Conservation (phyloP, 92 coral and sea anemone genomes). For the Porites divaricata region DNA sequence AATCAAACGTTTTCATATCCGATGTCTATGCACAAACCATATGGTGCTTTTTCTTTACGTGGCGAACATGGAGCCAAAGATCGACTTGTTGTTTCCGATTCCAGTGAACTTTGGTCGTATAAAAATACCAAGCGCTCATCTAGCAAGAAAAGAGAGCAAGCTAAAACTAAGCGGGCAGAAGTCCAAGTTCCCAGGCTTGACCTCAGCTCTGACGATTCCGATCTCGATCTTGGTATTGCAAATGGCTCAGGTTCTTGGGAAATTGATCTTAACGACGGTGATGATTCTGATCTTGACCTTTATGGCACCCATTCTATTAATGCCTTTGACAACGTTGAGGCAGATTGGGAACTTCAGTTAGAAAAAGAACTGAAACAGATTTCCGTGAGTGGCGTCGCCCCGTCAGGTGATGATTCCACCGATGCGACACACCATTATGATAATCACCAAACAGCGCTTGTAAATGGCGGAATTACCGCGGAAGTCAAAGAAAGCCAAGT, state of each 20-base stretch:
- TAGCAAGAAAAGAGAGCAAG: slow-evolving; percentile 22
- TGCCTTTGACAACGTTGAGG: slow-evolving; percentile 72
- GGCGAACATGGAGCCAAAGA: slow-evolving; percentile 8
- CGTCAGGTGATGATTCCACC: slow-evolving; percentile 9
- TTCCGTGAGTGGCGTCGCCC: slow-evolving; percentile 60
- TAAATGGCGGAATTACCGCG: background rate
- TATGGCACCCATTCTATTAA: slow-evolving; percentile 66
- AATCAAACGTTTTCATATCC: slow-evolving; percentile 4
- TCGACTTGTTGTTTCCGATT: background rate
- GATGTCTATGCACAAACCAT: background rate
- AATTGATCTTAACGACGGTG: slow-evolving; percentile 55
- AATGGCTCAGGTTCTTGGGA: slow-evolving; percentile 73
- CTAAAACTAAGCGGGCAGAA: slow-evolving; percentile 21
- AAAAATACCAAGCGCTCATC: slow-evolving; percentile 32
- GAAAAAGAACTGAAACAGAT: slow-evolving; percentile 84
- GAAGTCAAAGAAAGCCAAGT: slow-evolving; percentile 26
- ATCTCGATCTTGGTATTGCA: slow-evolving; percentile 63
- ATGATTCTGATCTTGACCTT: slow-evolving; percentile 78
- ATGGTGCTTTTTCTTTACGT: background rate
- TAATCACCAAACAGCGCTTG: background rate
- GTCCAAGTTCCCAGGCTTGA: slow-evolving; percentile 59
- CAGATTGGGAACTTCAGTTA: slow-evolving; percentile 73
- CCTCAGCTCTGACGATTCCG: slow-evolving; percentile 73
- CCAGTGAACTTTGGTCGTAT: slow-evolving; percentile 11
- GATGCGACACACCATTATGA: background rate